These are phyloP conservation scores for Catharus fuscescens DNA, from an alignment of 2,113 vertebrate species.

Conservation along the genomic window DNA sequence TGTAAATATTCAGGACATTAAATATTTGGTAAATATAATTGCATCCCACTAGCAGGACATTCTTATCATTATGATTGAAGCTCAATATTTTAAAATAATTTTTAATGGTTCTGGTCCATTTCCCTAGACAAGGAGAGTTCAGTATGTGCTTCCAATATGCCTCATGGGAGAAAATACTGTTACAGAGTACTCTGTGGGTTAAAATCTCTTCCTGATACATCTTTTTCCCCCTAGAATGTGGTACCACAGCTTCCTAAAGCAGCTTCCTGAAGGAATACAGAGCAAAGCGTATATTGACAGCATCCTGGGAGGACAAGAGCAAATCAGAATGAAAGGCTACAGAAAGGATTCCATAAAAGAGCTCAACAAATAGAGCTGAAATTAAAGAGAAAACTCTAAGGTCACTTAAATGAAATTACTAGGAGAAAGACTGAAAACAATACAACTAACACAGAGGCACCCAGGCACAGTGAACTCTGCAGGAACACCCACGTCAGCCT, in stretches of 20 bases:
- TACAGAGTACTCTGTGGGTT: background rate
- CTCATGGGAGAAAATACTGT: background rate
- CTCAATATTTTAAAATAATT: background rate
- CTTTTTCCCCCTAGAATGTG: background rate
- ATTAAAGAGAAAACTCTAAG: background rate
- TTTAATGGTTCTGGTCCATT: background rate
- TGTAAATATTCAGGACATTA: background rate
- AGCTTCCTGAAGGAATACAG: background rate
- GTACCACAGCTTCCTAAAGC: background rate
- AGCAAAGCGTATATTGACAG: background rate
- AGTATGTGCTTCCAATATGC: background rate
- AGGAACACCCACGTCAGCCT: background rate
- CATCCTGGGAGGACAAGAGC: background rate
- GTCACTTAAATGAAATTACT: rapidly evolving
- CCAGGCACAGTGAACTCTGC: background rate
- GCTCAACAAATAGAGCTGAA: background rate
- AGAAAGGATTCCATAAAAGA: background rate
- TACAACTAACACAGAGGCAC: background rate
- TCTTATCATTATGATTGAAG: background rate
- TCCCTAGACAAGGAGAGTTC: background rate
- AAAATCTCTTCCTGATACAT: background rate
- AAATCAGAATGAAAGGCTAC: background rate
- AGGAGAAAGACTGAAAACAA: background rate
- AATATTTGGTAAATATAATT: background rate
- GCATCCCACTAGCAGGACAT: background rate